phyloP scores from a whole-genome alignment of 2,113 vertebrate genomes.

The Upupa epops region DNA sequence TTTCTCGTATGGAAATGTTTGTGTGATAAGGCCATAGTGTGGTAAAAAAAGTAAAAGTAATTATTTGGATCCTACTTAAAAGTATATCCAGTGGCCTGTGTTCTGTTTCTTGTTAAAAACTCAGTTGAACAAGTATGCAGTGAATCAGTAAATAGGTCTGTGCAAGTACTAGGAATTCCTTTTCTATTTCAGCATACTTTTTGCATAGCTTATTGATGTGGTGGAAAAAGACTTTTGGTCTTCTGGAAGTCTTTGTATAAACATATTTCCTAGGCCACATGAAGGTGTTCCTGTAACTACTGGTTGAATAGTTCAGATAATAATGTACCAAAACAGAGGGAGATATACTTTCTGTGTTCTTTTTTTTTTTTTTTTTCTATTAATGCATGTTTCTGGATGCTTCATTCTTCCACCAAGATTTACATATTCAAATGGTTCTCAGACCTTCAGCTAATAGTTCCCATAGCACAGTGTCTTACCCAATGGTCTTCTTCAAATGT shows the following conservation, averaged over 20 bases:
- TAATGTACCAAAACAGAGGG: not conserved
- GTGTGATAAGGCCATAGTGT: not conserved
- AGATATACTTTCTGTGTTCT: not conserved
- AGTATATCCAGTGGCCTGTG: not conserved
- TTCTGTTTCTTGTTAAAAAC: constrained; percentile 22
- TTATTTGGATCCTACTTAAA: not conserved
- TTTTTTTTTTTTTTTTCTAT: not conserved
- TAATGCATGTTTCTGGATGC: not conserved
- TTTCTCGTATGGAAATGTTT: not conserved
- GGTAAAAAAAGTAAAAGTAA: not conserved
- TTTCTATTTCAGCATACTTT: not conserved
- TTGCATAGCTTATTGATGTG: not conserved
- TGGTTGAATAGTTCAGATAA: not conserved
- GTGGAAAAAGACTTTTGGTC: not conserved
- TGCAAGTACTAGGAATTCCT: not conserved
- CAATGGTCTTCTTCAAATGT: not conserved
- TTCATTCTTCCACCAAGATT: not conserved
- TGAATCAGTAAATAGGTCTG: not conserved
- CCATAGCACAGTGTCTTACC: not conserved
- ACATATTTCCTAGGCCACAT: not conserved
- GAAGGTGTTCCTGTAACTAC: not conserved
- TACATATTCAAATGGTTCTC: not conserved
- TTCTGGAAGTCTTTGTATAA: not conserved
- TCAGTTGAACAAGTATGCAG: not conserved
- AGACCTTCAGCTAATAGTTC: not conserved